These are phyloP conservation scores for Acromyrmex heyeri DNA, from an alignment of 1,140 invertebrate species.

Conservation along the genomic window DNA sequence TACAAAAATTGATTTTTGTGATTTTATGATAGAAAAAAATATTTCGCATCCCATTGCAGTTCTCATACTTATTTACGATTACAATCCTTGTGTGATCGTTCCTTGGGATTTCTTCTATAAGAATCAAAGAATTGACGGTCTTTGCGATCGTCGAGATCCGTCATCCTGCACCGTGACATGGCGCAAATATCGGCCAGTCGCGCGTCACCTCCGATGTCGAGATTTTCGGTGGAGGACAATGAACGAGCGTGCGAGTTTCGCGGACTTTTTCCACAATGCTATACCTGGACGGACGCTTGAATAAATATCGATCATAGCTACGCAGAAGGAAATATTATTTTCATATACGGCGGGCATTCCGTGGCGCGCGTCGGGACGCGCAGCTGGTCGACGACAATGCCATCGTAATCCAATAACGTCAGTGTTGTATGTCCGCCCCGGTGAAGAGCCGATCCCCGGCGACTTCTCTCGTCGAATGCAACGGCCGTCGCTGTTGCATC, in stretches of 20 bases:
- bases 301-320: constrained; percentile 81
- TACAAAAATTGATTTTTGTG: not conserved
- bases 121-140: constrained; percentile 2
- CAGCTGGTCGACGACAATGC: constrained; percentile 77
- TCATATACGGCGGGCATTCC: constrained; percentile 77
- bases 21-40: not conserved
- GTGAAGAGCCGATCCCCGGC: constrained; percentile 44
- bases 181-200: constrained; percentile 50
- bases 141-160: constrained; percentile 38
- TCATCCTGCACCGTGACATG: constrained; percentile 27
- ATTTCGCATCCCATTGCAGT: not conserved
- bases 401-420: constrained; percentile 81
- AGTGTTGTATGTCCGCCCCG: constrained; percentile 62
- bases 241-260: constrained; percentile 56
- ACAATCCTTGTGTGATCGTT: not conserved
- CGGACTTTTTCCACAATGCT: constrained; percentile 45
- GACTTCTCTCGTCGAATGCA: constrained; percentile 31
- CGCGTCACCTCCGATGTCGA: constrained; percentile 40
- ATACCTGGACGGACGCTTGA: constrained; percentile 73
- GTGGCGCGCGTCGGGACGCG: constrained; percentile 59
- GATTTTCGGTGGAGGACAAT: constrained; percentile 62
- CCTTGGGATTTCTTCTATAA: not conserved
- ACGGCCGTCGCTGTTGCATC: constrained; percentile 49
- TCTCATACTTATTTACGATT: not conserved
- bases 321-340: constrained; percentile 82